phyloP scores from a whole-genome alignment of 2,797 vertebrate species.

The Hyperoplus immaculatus region DNA sequence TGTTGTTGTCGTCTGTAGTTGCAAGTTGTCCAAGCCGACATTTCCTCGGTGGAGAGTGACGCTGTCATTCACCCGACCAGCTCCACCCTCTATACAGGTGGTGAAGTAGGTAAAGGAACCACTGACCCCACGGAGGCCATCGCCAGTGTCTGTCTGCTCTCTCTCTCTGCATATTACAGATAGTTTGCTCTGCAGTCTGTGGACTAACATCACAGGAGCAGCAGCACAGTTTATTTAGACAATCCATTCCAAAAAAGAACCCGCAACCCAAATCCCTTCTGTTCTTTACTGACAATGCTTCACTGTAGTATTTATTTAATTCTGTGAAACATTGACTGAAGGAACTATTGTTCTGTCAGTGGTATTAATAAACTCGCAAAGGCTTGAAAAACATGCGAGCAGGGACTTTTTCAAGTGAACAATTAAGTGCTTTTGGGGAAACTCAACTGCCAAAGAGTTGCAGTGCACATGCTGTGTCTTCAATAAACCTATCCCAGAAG shows the following conservation, averaged over 20 bases:
- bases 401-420: conserved; percentile 26
- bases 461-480: conserved; percentile 31
- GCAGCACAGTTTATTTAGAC: conserved; percentile 24
- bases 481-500: conserved; percentile 15
- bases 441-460: conserved; percentile 33
- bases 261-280: background rate
- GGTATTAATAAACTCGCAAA: conserved; percentile 33
- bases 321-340: conserved; percentile 27
- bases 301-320: background rate
- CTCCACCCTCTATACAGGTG: conserved; percentile 97
- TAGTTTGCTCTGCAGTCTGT: conserved; percentile 48
- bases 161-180: conserved; percentile 49
- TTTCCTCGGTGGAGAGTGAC: conserved; percentile 98
- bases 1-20: conserved; percentile 91
- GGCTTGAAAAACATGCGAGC: conserved; percentile 39
- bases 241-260: background rate
- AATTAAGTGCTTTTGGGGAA: conserved; percentile 24
- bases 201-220: conserved; percentile 53
- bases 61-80: conserved; percentile 99
- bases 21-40: conserved; percentile 99
- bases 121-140: conserved; percentile 69
- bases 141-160: conserved; percentile 58
- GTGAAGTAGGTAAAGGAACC: conserved; percentile 99
- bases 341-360: background rate
- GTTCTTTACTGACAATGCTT: conserved; percentile 5